phyloP scores from a whole-genome alignment of 2,888 invertebrate genomes.

The Diplolepis rosae region DNA sequence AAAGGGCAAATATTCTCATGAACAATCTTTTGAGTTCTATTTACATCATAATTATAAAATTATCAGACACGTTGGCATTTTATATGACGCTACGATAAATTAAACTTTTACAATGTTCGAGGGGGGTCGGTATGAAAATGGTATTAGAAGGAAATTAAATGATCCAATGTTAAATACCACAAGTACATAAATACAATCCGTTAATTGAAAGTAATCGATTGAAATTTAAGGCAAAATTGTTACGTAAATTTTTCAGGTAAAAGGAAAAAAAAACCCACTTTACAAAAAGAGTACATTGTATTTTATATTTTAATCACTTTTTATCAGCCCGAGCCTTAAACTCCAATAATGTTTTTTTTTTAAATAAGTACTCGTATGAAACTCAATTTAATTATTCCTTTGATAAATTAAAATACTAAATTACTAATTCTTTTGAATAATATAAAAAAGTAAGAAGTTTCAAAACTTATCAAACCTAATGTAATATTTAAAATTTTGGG shows the following conservation, averaged over 20 bases:
- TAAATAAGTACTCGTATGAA: too few relatives aligned
- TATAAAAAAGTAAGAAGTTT: not conserved
- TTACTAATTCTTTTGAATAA: too few relatives aligned
- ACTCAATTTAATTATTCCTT: too few relatives aligned
- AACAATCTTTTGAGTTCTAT: not conserved
- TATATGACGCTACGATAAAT: not conserved
- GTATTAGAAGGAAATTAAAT: not conserved
- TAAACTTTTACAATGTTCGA: not conserved
- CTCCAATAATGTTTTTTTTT: too few relatives aligned
- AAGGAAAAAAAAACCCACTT: too few relatives aligned
- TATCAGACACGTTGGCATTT: not conserved
- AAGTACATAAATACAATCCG: not conserved
- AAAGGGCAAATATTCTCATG: not conserved
- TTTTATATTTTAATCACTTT: too few relatives aligned
- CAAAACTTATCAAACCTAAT: not conserved
- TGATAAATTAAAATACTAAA: not conserved
- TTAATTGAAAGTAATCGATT: too few relatives aligned
- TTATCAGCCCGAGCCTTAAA: too few relatives aligned
- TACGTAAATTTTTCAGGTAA: too few relatives aligned
- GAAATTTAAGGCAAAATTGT: too few relatives aligned
- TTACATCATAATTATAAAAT: conserved; percentile 11
- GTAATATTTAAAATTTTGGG: too few relatives aligned
- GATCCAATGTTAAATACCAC: not conserved
- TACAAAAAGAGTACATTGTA: too few relatives aligned
- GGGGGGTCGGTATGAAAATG: not conserved